phyloP scores from a whole-genome alignment of 1,140 invertebrate genomes.

The Euura lappo region DNA sequence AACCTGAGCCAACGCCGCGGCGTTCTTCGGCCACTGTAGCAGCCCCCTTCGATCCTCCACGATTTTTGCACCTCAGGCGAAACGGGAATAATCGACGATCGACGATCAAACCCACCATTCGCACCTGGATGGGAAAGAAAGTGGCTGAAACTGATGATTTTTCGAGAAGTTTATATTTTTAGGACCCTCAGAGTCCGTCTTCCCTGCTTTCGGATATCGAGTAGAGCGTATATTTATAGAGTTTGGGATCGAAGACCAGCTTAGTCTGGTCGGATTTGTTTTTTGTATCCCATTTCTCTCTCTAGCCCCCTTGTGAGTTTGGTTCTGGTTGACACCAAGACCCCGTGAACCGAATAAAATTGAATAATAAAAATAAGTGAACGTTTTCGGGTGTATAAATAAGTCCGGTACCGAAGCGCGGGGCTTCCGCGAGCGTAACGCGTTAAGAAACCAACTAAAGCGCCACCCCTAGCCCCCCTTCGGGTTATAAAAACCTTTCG shows the following conservation, averaged over 20 bases:
- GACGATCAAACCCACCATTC: too few relatives aligned
- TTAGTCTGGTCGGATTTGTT: too few relatives aligned
- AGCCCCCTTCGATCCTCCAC: not conserved
- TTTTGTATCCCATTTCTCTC: too few relatives aligned
- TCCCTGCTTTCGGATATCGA: too few relatives aligned
- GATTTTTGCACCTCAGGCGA: not conserved
- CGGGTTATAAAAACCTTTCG: conserved; percentile 3
- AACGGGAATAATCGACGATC: too few relatives aligned
- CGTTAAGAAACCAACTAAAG: not conserved
- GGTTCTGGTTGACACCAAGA: not conserved
- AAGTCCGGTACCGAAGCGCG: not conserved
- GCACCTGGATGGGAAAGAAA: too few relatives aligned
- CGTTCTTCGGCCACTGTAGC: not conserved
- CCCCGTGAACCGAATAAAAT: conserved; percentile 2
- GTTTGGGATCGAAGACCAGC: too few relatives aligned
- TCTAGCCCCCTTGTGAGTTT: not conserved
- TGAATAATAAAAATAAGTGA: not conserved
- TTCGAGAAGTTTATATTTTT: too few relatives aligned
- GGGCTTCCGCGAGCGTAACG: too few relatives aligned
- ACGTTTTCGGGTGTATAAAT: not conserved
- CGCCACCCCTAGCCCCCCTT: not conserved
- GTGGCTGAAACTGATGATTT: too few relatives aligned
- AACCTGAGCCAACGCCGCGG: not conserved
- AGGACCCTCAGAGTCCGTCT: too few relatives aligned
- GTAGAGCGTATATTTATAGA: too few relatives aligned